These are phyloP conservation scores for Xiphophorus hellerii DNA, from an alignment of 2,113 vertebrate species.

Conservation along the genomic window DNA sequence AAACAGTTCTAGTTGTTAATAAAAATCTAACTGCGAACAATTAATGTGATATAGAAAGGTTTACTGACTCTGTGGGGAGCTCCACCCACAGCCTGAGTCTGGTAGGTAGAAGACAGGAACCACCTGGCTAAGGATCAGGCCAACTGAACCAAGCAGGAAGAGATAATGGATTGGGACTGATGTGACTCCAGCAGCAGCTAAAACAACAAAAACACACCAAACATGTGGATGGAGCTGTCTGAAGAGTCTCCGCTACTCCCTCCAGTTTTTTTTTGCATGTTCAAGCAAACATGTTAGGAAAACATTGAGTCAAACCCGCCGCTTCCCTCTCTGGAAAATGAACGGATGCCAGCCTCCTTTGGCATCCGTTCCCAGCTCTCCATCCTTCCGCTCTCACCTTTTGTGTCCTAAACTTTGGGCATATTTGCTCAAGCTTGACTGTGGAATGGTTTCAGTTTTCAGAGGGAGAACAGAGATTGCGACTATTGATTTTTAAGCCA, in stretches of 20 bases:
- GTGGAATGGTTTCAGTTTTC: background rate
- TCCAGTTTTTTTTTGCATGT: background rate
- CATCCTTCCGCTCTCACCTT: slow-evolving; percentile 39
- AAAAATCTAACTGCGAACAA: slow-evolving; percentile 5
- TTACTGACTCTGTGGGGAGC: slow-evolving; percentile 7
- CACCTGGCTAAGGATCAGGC: slow-evolving; percentile 58
- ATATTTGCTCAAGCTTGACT: slow-evolving; percentile 3
- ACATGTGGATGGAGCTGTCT: slow-evolving; percentile 40
- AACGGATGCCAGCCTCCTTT: background rate
- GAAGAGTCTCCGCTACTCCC: slow-evolving; percentile 12
- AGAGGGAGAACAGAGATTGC: background rate
- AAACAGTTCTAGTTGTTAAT: slow-evolving; percentile 6
- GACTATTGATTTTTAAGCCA: slow-evolving; percentile 17
- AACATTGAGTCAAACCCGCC: slow-evolving; percentile 1
- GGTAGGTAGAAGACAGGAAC: slow-evolving; percentile 51
- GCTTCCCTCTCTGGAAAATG: slow-evolving; percentile 18
- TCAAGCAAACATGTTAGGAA: slow-evolving; percentile 18
- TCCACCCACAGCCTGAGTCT: slow-evolving; percentile 1
- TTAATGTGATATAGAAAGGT: background rate
- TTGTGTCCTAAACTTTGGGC: slow-evolving; percentile 7
- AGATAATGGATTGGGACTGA: slow-evolving; percentile 43
- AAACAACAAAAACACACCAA: slow-evolving; percentile 63
- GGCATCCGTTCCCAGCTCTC: slow-evolving; percentile 6
- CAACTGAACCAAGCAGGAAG: slow-evolving; percentile 56
- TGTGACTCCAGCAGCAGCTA: slow-evolving; percentile 65